A percentile compares a stretch with the other conserved stretches of the same genome.
These are phyloP conservation scores for Eristalis arbustorum DNA, from an alignment of 2,888 invertebrate species.

Conservation along the genomic window DNA sequence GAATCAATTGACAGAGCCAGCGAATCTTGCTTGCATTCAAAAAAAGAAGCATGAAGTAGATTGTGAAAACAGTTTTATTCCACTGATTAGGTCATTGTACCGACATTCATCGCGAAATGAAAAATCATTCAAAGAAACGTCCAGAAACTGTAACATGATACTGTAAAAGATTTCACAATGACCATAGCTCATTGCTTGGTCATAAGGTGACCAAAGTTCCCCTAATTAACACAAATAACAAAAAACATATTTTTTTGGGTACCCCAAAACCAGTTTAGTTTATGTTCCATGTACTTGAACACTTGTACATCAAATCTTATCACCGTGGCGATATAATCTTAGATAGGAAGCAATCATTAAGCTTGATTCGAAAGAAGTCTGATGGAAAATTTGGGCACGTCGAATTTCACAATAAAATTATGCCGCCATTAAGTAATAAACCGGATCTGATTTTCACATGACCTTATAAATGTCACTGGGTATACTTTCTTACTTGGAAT, in stretches of 20 bases:
- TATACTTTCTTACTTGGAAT: slow-evolving; percentile 85
- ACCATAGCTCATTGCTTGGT: background rate
- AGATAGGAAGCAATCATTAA: background rate
- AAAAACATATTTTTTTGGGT: background rate
- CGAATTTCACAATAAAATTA: background rate
- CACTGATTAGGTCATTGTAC: background rate
- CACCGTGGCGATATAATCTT: background rate
- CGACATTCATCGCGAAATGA: background rate
- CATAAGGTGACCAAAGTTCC: background rate
- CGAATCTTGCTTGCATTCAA: background rate
- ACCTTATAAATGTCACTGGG: background rate
- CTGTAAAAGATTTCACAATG: background rate
- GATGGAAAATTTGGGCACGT: background rate
- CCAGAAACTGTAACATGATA: background rate
- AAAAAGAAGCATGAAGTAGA: background rate
- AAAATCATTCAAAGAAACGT: background rate
- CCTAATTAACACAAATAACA: background rate
- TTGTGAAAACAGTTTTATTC: background rate
- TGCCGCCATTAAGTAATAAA: background rate
- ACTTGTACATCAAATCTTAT: background rate
- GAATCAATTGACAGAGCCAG: background rate
- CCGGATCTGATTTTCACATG: background rate
- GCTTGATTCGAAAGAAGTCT: too few relatives aligned
- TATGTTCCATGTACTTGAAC: background rate
- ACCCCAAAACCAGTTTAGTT: background rate